Base-by-base conservation (phyloP, 2,113 vertebrate genomes). In the Mastomys coucha region DNA sequence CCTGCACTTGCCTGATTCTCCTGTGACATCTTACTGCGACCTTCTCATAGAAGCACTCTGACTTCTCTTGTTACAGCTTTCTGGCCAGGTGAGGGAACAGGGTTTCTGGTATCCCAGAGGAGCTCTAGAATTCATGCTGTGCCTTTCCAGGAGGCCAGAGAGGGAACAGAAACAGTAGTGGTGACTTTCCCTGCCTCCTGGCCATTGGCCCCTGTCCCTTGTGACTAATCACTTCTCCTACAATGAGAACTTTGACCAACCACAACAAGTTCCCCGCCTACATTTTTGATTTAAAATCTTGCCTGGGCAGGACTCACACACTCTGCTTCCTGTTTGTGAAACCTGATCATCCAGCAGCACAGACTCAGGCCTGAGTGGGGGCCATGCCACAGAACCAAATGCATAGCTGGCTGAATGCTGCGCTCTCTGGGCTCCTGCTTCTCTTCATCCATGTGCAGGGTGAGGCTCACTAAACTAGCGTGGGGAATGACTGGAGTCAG, bases 391-490 rank as follows among this genome's bases (percentile, higher is more conserved):
- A 24, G 26, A 33, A 95, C 1, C 0, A 1, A 20, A 42, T 63
- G 56, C 0, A 31, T 4, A 65, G 14, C n/a, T 42, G 81, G 58
- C 2, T 96, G 51, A 82, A 39, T 8, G 14, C 45, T 0, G 3
- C 82, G 45, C 11, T 33, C 58, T 91, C 19, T 70, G 91, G 93
- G 5, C 53, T 95, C 20, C 77, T 96, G 53, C 31, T 94, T 42
- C 81, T 97, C 10, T 39, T 95, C 0, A 2, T 84, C n/a, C 81
- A 0, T 4, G 70, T 58, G 13, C 45, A 89, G 31, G 89, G 89
- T 98, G 86, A 98, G 95, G 63, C 14, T 96, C 45, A 42, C 0
- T 28, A 1, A 3, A 2, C 8, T 78, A 49, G 10, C 0, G 3
- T 60, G 19, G 88, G 36, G 36, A 85, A 9, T 63, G 58, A 42